Evolutionary conservation across 2,888 invertebrate genomes (phyloP), one percentile per base, ranked within the genome.

Genomic region (Drosophila kambysellisi): DNA sequence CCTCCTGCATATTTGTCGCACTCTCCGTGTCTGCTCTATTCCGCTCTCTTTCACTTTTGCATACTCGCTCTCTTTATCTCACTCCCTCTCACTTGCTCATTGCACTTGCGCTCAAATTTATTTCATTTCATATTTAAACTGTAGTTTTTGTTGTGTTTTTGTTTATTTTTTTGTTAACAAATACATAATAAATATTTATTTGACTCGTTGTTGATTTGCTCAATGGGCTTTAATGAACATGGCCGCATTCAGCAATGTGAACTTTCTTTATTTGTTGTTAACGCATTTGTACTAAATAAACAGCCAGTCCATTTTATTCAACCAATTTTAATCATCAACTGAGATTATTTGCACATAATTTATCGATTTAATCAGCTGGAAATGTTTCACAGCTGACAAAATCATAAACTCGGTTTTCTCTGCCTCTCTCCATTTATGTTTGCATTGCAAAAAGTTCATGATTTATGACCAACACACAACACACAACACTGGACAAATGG

Each of bases 351-450:
- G 68, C 81, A 68, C 87, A 82, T 87, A 84, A 87, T 84, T 87
- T 87, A 87, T 87, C 81, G 89, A 87, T 87, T 87, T 77, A 87
- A 86, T 86, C 86, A 86, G 87, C 76, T 84, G 82, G 87, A 86
- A 88, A 88, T 88, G 82, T 80, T 83, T 88, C 88, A 83, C 82
- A 82, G 86, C 83, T 86, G 82, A 88, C 89, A 87, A 87, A 88
- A 89, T 88, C 87, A 87, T 88, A 88, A 82, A 87, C 82, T 86
- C 82, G 3, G 33, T 9, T 30, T 43, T 43, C 52, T 64, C 41
- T 62, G 17, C 15, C 46, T 32, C 56, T 50, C 30, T 48, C 39
- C 41, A 59, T 58, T 81, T 75, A 63, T 72, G 83, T 88, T 82
- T 81, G 70, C 70, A 73, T 51, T 66, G 83, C 86, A 86, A 81